Percentiles rank a stretch among this genome's conserved stretches.
phyloP scores from a whole-genome alignment of 1,140 invertebrate species.

The Grapholita molesta region DNA sequence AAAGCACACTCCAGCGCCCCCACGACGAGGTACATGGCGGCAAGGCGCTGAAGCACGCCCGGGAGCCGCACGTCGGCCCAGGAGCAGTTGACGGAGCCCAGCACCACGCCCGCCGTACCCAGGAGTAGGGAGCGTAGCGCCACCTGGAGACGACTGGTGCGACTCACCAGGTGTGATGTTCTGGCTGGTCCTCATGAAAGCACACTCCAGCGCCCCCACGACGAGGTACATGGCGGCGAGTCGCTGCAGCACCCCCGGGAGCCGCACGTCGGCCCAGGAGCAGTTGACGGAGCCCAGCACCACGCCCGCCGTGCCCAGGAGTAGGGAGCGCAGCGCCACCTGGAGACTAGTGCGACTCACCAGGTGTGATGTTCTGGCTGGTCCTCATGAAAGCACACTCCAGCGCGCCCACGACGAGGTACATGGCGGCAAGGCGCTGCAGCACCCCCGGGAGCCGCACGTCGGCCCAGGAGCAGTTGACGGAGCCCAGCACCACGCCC shows the following conservation, averaged over 20 bases:
- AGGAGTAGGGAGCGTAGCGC: constrained; percentile 81
- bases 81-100: constrained; percentile 75
- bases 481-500: constrained; percentile 81
- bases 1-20: constrained; percentile 81
- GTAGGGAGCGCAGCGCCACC: constrained; percentile 79
- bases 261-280: constrained; percentile 77
- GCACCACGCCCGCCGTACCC: constrained; percentile 83
- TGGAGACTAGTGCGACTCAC: constrained; percentile 39
- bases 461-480: constrained; percentile 63
- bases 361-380: constrained; percentile 76
- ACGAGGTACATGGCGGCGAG: constrained; percentile 89
- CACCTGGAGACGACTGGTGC: no score
- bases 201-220: constrained; percentile 81
- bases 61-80: constrained; percentile 81
- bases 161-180: constrained; percentile 66
- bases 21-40: constrained; percentile 87
- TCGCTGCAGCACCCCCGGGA: constrained; percentile 92
- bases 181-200: constrained; percentile 79
- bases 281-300: constrained; percentile 77
- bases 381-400: constrained; percentile 80
- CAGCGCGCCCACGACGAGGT: constrained; percentile 83
- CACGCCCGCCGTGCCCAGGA: constrained; percentile 84
- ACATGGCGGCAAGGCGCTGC: constrained; percentile 89
- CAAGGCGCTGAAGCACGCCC: constrained; percentile 92
- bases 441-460: constrained; percentile 89